Evolutionary conservation across 2,888 invertebrate species (phyloP).

Genomic region (Meandrusa payeni): DNA sequence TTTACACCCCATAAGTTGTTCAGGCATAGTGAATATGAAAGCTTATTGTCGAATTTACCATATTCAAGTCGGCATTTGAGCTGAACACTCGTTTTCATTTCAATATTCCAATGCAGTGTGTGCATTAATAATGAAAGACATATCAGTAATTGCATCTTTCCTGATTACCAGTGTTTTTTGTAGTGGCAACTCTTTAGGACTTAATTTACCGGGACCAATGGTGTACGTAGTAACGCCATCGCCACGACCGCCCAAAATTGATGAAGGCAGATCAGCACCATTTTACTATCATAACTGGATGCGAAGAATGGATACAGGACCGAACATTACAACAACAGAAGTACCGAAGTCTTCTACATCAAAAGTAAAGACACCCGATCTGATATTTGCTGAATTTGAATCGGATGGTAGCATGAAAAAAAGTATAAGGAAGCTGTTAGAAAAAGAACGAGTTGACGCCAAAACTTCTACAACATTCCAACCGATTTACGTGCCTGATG

Average conservation of each 20-base stretch:
- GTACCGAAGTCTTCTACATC: conserved; percentile 40
- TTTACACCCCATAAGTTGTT: conserved; percentile 47
- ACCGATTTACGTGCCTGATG: conserved; percentile 63
- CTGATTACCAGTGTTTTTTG: conserved; percentile 26
- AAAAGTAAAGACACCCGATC: conserved; percentile 58
- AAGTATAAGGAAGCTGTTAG: conserved; percentile 63
- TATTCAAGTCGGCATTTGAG: conserved; percentile 54
- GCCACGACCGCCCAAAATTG: conserved; percentile 40
- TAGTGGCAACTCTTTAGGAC: conserved; percentile 38
- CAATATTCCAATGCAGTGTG: conserved; percentile 42
- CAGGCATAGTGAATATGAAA: conserved; percentile 38
- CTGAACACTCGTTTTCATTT: conserved; percentile 42
- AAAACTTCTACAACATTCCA: conserved; percentile 42
- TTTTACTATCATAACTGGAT: conserved; percentile 73
- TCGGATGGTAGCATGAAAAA: conserved; percentile 53
- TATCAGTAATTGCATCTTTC: conserved; percentile 33
- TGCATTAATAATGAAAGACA: conserved; percentile 48
- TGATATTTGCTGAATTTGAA: conserved; percentile 74
- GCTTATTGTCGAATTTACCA: conserved; percentile 41
- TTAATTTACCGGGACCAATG: conserved; percentile 56
- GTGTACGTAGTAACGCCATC: conserved; percentile 73
- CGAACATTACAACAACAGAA: conserved; percentile 38
- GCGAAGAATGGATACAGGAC: conserved; percentile 59
- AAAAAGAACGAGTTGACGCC: conserved; percentile 50
- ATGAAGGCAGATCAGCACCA: conserved; percentile 56